Base-by-base conservation (phyloP, 2,888 invertebrate genomes). In the Hyposoter dolosus region DNA sequence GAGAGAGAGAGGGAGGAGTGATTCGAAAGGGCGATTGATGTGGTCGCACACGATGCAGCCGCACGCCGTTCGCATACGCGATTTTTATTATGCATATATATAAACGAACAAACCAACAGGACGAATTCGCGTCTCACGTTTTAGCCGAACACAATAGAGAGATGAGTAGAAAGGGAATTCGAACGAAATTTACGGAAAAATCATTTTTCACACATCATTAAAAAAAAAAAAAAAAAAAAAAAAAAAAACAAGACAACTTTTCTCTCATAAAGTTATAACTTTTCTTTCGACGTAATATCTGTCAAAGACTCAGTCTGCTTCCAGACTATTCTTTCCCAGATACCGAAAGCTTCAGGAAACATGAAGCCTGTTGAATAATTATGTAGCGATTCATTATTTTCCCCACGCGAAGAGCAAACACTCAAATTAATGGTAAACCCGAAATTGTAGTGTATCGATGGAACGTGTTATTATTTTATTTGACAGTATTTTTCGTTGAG, bases 1-100 rank as follows among this genome's bases (percentile, higher is more conserved):
- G 84, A 74, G 65, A 68, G 53, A 81, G 82, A 86, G 83, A 80
- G 83, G 82, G 87, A 86, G 71, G 68, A 85, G 87, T 88, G 91
- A 91, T 90, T 91, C 90, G 91, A 91, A 91, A 90, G 90, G 91
- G 89, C 88, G 93, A 94, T 94, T 93, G 93, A 94, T 93, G 93
- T 90, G 93, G 90, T 93, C 93, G 90, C 93, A 94, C 93, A 93
- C 94, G 93, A 93, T 91, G 93, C 92, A 91, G 90, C 91, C 88
- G 92, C 80, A 90, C 93, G 90, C 90, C 89, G 88, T 86, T 89
- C 90, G 93, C 91, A 93, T 93, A 91, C 93, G 88, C 90, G 91
- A 93, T 93, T 87, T 77, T 35, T 28, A 50, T 35, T 28, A 50
- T 32, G 12, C 32, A 43, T 50, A 71, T 75, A 68, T 78, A 47